Evolutionary conservation across 2,888 invertebrate genomes (phyloP).

Genomic region (Acanthosoma haemorrhoidale): DNA sequence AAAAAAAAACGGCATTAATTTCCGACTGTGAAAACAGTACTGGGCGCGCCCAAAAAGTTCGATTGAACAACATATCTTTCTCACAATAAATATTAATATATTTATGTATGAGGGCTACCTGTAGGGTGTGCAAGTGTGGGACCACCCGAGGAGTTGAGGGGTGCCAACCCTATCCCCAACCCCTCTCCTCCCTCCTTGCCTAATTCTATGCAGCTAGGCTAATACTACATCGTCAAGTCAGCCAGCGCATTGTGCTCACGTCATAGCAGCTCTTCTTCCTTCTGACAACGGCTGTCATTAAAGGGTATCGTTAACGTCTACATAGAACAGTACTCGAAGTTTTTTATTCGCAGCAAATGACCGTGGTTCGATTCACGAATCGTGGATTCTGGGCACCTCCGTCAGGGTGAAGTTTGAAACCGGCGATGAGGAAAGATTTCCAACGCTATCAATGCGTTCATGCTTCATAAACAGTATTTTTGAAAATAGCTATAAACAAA

Average conservation of each 20-base stretch:
- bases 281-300: conserved; percentile 21
- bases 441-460: too few species aligned
- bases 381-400: too few species aligned
- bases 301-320: conserved; percentile 1
- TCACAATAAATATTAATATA: conserved; percentile 14
- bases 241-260: background rate
- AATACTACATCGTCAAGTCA: conserved; percentile 24
- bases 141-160: background rate
- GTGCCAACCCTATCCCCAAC: too few species aligned
- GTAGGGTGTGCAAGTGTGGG: conserved; percentile 2
- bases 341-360: background rate
- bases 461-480: too few species aligned
- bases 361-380: background rate
- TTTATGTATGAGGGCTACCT: conserved; percentile 8
- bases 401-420: background rate
- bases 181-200: background rate
- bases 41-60: background rate
- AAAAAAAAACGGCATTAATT: conserved; percentile 4
- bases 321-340: background rate
- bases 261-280: background rate
- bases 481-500: too few species aligned
- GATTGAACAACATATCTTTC: background rate
- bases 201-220: background rate
- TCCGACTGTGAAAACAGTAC: background rate
- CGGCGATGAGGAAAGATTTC: too few species aligned